A percentile compares a stretch with the other conserved stretches of the same genome.
Evolutionary conservation across 2,797 vertebrate species (phyloP).

Genomic region (Chrosomus eos): DNA sequence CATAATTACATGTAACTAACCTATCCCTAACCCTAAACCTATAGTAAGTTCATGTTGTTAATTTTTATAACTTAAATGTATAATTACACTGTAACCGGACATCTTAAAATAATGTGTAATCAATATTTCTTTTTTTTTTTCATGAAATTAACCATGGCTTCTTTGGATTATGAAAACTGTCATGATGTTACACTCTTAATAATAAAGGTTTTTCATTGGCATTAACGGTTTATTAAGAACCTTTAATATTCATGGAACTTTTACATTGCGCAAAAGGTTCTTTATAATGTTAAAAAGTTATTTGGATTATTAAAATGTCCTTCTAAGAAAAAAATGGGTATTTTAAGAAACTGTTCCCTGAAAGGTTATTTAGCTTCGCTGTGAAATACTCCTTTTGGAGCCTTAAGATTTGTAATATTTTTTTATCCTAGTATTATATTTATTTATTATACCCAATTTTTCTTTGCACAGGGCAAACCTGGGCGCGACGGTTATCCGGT

Average conservation of each 20-base stretch:
- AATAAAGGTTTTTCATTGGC: not conserved
- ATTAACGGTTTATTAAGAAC: not conserved
- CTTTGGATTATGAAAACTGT: not conserved
- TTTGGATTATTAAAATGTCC: not conserved
- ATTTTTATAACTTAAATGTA: not conserved
- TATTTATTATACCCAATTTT: conserved; percentile 65
- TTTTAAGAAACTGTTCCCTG: not conserved
- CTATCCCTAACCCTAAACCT: not conserved
- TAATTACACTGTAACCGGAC: not conserved
- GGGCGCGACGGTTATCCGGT: conserved; percentile 99
- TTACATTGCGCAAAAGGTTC: not conserved
- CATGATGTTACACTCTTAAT: not conserved
- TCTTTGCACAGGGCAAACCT: conserved; percentile 92
- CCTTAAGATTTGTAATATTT: not conserved
- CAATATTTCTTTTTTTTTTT: not conserved
- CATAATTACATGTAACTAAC: too few relatives aligned
- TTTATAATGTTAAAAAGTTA: not conserved
- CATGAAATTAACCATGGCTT: not conserved
- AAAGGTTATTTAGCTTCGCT: not conserved
- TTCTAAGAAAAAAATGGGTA: not conserved
- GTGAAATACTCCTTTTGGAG: not conserved
- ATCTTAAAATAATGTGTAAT: too few relatives aligned
- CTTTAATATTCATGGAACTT: not conserved
- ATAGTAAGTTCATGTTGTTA: not conserved
- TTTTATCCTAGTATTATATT: not conserved